A percentile compares a stretch with the other conserved stretches of the same genome.
Conservation (phyloP, 2,888 invertebrate species). For the Nysson spinosus region DNA sequence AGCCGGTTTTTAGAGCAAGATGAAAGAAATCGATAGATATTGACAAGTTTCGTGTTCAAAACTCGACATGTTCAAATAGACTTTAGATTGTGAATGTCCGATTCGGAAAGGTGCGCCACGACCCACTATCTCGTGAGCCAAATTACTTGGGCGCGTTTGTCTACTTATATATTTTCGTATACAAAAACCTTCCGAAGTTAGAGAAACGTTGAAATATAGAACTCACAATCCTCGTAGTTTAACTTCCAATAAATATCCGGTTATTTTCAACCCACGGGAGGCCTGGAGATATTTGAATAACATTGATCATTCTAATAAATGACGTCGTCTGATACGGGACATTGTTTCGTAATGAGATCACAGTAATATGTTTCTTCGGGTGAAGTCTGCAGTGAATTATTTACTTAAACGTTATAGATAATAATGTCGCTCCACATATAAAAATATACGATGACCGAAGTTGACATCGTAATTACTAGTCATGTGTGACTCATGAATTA, state of each 20-base stretch:
- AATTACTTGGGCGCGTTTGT: not conserved
- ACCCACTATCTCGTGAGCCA: constrained; percentile 7
- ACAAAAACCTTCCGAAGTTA: too few species aligned
- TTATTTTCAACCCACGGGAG: too few species aligned
- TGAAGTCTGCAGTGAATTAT: too few species aligned
- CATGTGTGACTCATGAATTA: constrained; percentile 30
- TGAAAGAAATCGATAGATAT: not conserved
- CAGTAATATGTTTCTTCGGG: too few species aligned
- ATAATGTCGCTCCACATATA: not conserved
- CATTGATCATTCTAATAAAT: too few species aligned
- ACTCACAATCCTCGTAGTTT: not conserved
- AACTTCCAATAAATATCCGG: not conserved
- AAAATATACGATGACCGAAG: constrained; percentile 28
- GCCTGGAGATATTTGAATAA: too few species aligned
- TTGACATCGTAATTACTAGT: constrained; percentile 13
- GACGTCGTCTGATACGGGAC: too few species aligned
- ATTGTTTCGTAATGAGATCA: too few species aligned
- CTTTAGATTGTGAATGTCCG: constrained; percentile 2
- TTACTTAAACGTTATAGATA: not conserved
- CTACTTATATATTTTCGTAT: not conserved
- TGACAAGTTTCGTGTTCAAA: not conserved
- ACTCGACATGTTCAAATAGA: not conserved
- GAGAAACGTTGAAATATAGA: too few species aligned
- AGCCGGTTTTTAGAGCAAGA: not conserved
- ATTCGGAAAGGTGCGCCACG: constrained; percentile 4